Percentiles rank a stretch among this genome's conserved stretches.
Conservation (phyloP, 2,888 invertebrate species). For the Rhingia rostrata region DNA sequence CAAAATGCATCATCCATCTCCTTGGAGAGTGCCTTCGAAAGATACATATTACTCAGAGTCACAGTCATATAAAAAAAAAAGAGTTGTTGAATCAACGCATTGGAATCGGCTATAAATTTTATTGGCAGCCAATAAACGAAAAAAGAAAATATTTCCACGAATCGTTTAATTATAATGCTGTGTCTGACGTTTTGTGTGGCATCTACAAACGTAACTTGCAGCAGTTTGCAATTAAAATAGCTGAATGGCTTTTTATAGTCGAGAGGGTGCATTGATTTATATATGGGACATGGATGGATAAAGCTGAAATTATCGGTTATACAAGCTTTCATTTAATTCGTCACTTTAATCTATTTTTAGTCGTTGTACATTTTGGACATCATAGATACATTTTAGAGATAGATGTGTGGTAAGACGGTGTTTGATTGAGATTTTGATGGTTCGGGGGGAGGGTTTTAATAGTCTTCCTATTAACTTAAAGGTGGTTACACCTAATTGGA, state of each 20-base stretch:
- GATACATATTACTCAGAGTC: not conserved
- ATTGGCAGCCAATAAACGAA: conserved; percentile 66
- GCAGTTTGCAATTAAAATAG: conserved; percentile 63
- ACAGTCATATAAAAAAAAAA: conserved; percentile 11
- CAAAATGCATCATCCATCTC: conserved; percentile 20
- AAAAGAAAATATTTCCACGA: conserved; percentile 42
- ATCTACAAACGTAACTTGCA: conserved; percentile 45
- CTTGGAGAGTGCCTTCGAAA: not conserved
- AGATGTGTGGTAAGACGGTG: conserved; percentile 13
- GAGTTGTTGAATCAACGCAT: conserved; percentile 16
- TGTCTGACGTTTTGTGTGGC: conserved; percentile 1
- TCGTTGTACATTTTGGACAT: not conserved
- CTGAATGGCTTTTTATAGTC: conserved; percentile 42
- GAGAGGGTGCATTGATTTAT: conserved; percentile 60
- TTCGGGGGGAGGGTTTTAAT: not conserved
- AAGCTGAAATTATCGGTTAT: conserved; percentile 3
- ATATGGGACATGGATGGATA: conserved; percentile 23
- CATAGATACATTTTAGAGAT: not conserved
- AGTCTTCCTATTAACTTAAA: no score
- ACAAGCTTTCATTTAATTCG: conserved; percentile 5
- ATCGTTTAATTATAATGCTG: conserved; percentile 46
- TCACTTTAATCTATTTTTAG: conserved; percentile 25
- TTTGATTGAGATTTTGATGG: conserved; percentile 11
- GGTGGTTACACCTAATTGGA: conserved; percentile 27
- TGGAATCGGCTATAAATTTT: conserved; percentile 62